Evolutionary conservation across 2,113 vertebrate genomes (phyloP), one percentile per base, ranked within the genome.

Genomic region (Lepus timidus): DNA sequence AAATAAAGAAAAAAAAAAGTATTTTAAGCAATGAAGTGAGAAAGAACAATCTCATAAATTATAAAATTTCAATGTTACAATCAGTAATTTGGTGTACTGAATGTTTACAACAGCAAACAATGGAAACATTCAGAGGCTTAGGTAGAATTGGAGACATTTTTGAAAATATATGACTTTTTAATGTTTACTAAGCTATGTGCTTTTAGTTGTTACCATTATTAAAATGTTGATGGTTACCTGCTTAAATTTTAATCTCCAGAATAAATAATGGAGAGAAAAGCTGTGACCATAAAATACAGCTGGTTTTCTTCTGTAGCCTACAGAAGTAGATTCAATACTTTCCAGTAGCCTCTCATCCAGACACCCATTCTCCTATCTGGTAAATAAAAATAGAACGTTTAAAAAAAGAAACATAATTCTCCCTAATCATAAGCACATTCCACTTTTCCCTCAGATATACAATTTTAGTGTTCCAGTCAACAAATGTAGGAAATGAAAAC

Each of bases 211-310:
- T 88, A 79, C 71, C 76, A 92, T 68, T n/a, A 76, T 62, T 92
- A 91, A 94, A 91, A 81, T 61, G 67, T 0, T 88, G 49, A 92
- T 83, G 29, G 74, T 65, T 92, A 82, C 19, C 92, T 96, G 25
- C 67, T 76, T 94, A 96, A 64, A 92, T 90, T 90, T 86, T 90
- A 92, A 87, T 67, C 31, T 90, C 29, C 78, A 95, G 51, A 73
- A 92, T 80, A 70, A 75, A 64, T 80, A 64, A 79, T 14, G 16
- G n/a, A 68, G 19, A 7, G 5, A 8, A 31, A n/a, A 85, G 68
- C 10, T 89, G 11, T 81, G 55, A 75, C 52, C 14, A 90, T 75
- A 81, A 96, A 85, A 87, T 39, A 71, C 27, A 79, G 52, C 31
- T 73, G 39, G 39, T 80, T 74, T 90, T 93, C n/a, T 94, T 86